Evolutionary conservation across 2,797 vertebrate species (phyloP).

Genomic region (Odontamblyopus rebecca): DNA sequence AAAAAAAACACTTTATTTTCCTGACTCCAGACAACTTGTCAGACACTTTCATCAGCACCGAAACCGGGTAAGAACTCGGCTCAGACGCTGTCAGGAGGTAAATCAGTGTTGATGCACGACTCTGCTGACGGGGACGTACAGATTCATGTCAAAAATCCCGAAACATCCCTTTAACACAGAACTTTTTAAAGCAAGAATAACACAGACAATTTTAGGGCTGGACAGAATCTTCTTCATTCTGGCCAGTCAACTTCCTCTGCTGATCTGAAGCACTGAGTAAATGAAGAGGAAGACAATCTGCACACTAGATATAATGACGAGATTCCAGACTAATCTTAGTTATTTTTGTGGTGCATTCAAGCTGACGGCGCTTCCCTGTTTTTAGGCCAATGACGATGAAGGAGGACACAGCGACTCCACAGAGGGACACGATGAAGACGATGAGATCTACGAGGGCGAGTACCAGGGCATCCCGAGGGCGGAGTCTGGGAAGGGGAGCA

Average conservation of each 20-base stretch:
- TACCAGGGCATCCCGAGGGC: slow-evolving; percentile 95
- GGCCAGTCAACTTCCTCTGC: background rate
- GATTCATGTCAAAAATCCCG: no score
- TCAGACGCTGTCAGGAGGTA: no score
- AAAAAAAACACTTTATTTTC: no score
- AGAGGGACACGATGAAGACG: slow-evolving; percentile 95
- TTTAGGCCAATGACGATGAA: slow-evolving; percentile 76
- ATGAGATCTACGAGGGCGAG: slow-evolving; percentile 97
- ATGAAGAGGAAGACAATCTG: background rate
- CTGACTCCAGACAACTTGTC: no score
- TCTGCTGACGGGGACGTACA: no score
- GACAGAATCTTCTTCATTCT: background rate
- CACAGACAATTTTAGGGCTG: background rate
- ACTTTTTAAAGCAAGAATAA: background rate
- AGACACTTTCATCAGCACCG: no score
- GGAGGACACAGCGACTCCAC: slow-evolving; percentile 96
- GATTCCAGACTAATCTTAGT: background rate
- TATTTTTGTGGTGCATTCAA: background rate
- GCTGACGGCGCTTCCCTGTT: background rate
- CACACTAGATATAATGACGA: background rate
- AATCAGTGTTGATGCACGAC: no score
- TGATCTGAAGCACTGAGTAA: background rate
- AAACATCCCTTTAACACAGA: background rate
- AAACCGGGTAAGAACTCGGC: no score
- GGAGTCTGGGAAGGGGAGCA: slow-evolving; percentile 82